Evolutionary conservation across 2,888 invertebrate species (phyloP), one percentile per base, ranked within the genome.

Genomic region (Zygogramma bicolorata): DNA sequence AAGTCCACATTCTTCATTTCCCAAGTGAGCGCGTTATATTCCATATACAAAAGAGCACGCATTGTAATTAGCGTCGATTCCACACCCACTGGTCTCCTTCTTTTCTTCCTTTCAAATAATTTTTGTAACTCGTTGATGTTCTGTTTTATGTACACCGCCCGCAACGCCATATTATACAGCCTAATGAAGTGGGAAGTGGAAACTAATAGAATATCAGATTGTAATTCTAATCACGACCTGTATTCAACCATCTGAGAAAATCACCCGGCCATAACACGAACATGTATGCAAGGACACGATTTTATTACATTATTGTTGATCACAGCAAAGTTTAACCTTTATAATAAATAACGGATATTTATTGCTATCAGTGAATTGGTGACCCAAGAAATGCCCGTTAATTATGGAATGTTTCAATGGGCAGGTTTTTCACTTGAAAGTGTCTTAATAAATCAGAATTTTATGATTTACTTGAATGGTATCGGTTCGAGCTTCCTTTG

Each of bases 241-340:
- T 59, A 65, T 25, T 59, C 69, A 70, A 31, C 59, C 65, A 65
- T 70, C 65, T 65, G 65, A 68, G 63, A 29, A 71, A 71, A 71
- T 67, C 63, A 63, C 58, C 71, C 62, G 49, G 25, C 68, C 68
- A 49, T 67, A 58, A 63, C 58, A 49, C 29, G 49, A 62, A 42
- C 63, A 58, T 38, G 20, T 40, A 58, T 31, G 38, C 63, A 71
- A 71, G 71, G 68, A 67, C 69, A 25, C 59, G 46, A 46, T 46
- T 46, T 46, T 46, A 46, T 46, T 46, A 46, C 46, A 25, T 31
- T 65, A 65, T 53, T 25, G 25, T 53, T 53, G n/a, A 53, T 53
- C 25, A 13, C 8, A 27, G 6, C 18, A 46, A 10, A 46, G 46
- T 46, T 20, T 18, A 46, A 46, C 46, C 46, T 46, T 46, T 20